phyloP scores from a whole-genome alignment of 2,888 invertebrate species.

The Caenorhabditis panamensis region DNA sequence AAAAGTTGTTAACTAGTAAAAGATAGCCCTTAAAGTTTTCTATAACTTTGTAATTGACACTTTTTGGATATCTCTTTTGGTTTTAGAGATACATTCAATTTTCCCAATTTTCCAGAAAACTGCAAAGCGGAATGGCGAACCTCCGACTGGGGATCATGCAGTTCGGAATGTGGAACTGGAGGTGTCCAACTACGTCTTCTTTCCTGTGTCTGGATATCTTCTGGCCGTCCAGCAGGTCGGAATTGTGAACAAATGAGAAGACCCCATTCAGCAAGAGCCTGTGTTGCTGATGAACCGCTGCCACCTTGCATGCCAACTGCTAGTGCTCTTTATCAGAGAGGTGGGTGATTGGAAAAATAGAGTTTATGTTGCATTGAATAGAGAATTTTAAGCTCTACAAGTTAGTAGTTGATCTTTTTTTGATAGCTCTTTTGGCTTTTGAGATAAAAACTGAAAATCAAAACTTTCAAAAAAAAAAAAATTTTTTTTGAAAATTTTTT shows the following conservation, averaged over 20 bases:
- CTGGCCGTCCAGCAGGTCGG: conserved; percentile 89
- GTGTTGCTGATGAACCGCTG: conserved; percentile 68
- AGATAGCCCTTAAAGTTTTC: too few relatives aligned
- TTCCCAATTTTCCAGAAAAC: conserved; percentile 70
- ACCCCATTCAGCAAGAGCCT: conserved; percentile 77
- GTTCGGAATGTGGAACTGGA: conserved; percentile 88
- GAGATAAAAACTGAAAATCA: too few relatives aligned
- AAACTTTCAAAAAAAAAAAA: too few relatives aligned
- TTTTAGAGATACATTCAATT: too few relatives aligned
- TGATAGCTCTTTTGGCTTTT: not conserved
- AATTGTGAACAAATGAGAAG: conserved; percentile 85
- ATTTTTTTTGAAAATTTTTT: too few relatives aligned
- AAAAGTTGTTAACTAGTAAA: too few relatives aligned
- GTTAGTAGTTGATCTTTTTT: too few relatives aligned
- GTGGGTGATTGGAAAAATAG: conserved; percentile 26
- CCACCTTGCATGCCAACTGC: conserved; percentile 68
- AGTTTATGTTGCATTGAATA: too few relatives aligned
- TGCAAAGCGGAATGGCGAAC: conserved; percentile 90
- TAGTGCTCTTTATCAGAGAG: conserved; percentile 60
- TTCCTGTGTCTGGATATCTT: conserved; percentile 94
- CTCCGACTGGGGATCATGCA: conserved; percentile 94
- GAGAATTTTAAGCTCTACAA: too few relatives aligned
- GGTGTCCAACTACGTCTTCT: conserved; percentile 92
- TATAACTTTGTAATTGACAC: too few relatives aligned
- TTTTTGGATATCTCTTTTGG: too few relatives aligned